These are phyloP conservation scores for Calidris pygmaea DNA, from an alignment of 2,113 vertebrate species.

Conservation along the genomic window DNA sequence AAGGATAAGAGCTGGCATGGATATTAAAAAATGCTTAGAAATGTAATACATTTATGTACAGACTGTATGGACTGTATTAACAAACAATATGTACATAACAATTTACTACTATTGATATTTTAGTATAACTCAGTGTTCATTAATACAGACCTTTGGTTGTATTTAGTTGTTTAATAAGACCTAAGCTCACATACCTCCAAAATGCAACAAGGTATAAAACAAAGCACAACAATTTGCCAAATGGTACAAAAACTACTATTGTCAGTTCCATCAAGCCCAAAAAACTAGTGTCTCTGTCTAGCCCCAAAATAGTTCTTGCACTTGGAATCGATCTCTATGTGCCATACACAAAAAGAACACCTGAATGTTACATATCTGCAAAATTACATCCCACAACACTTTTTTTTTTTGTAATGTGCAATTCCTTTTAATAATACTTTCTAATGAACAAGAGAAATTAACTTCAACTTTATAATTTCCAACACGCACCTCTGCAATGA, in stretches of 20 bases:
- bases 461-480: slow-evolving; percentile 49
- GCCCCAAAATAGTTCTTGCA: slow-evolving; percentile 76
- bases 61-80: slow-evolving; percentile 69
- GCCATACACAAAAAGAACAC: slow-evolving; percentile 70
- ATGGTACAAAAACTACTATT: slow-evolving; percentile 74
- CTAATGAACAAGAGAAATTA: slow-evolving; percentile 61
- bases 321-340: slow-evolving; percentile 71
- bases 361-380: slow-evolving; percentile 69
- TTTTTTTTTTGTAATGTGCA: slow-evolving; percentile 63
- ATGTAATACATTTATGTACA: slow-evolving; percentile 79
- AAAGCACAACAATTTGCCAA: slow-evolving; percentile 62
- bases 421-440: slow-evolving; percentile 61
- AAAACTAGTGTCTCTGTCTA: slow-evolving; percentile 75
- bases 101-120: slow-evolving; percentile 53
- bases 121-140: slow-evolving; percentile 71
- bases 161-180: slow-evolving; percentile 60
- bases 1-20: slow-evolving; percentile 69
- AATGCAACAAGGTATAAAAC: slow-evolving; percentile 72
- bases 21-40: slow-evolving; percentile 82
- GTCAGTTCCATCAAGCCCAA: slow-evolving; percentile 66
- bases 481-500: slow-evolving; percentile 51
- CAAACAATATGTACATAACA: slow-evolving; percentile 77
- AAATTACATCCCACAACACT: slow-evolving; percentile 67
- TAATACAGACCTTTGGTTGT: slow-evolving; percentile 78
- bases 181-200: slow-evolving; percentile 58